Evolutionary conservation across 1,140 invertebrate genomes (phyloP), one percentile per base, ranked within the genome.

Genomic region (Metaphire vulgaris): DNA sequence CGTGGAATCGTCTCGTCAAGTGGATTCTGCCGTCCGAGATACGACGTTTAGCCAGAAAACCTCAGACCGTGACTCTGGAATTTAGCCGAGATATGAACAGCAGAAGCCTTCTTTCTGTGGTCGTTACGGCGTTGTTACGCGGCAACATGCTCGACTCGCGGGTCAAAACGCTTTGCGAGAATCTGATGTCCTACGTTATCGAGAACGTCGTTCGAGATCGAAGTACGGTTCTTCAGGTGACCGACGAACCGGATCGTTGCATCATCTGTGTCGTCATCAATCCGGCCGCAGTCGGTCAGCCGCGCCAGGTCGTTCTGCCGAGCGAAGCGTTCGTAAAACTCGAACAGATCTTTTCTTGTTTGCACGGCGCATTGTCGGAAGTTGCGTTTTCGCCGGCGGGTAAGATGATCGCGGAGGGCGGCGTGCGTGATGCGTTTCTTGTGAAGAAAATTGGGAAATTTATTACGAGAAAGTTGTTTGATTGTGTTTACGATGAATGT

Each of bases 311-410:
- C 29, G 75, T 76, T 33, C 75, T 69, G 28, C 75, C 75, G n/a
- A 33, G 31, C 1, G 75, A 76, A 41, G 69, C 69, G 30, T 76
- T 76, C 75, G 31, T 64, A 31, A 76, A 76, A 72, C 56, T 76
- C n/a, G 75, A 76, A 33, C 32, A 72, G 34, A 28, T 76, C 26
- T 76, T 76, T 41, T 16, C 21, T 16, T 76, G 70, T 41, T 41
- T 76, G n/a, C 75, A 76, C 41, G 30, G 31, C 15, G 29, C 68
- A n/a, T 30, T 76, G 34, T 21, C 29, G 2, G 0, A n/a, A 21
- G 34, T 33, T 26, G 64, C 6, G 65, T 33, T n/a, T 16, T 15
- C 29, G 21, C n/a, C 6, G 2, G 64, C 26, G 1, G 32, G 29
- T 31, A 33, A 2, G 33, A 56, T 34, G 16, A 29, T 71, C 6